Conservation (phyloP, 2,888 invertebrate genomes). For the Oligia fasciuncula region DNA sequence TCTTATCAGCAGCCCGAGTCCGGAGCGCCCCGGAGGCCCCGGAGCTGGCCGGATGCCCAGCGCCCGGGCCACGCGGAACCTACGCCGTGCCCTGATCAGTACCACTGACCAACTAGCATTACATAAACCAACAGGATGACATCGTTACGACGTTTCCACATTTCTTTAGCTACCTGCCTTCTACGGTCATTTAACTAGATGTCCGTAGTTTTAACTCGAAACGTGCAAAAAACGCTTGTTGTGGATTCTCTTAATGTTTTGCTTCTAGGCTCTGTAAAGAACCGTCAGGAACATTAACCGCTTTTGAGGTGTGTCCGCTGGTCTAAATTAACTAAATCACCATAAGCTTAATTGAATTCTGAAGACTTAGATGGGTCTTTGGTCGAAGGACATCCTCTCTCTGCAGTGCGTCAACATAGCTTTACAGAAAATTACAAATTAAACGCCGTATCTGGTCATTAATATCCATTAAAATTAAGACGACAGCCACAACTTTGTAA, state of each 20-base stretch:
- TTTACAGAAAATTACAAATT: not conserved
- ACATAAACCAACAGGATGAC: conserved; percentile 65
- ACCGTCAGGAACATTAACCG: conserved; percentile 40
- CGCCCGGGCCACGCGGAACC: conserved; percentile 57
- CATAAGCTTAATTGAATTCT: conserved; percentile 12
- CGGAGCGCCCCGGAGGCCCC: conserved; percentile 61
- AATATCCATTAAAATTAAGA: conserved; percentile 14
- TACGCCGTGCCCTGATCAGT: conserved; percentile 39
- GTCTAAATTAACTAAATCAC: conserved; percentile 20
- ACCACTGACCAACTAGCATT: conserved; percentile 59
- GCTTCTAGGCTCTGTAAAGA: conserved; percentile 10
- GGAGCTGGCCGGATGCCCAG: conserved; percentile 67
- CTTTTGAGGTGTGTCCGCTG: conserved; percentile 27
- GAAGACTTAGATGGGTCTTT: not conserved
- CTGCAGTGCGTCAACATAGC: not conserved
- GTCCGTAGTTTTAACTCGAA: conserved; percentile 53
- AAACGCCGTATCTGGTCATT: conserved; percentile 6
- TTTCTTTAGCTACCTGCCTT: conserved; percentile 59
- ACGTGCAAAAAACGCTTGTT: conserved; percentile 37
- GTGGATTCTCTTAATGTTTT: conserved; percentile 11
- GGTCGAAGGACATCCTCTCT: not conserved
- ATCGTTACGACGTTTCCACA: conserved; percentile 60
- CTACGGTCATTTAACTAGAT: conserved; percentile 55
- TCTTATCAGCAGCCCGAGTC: conserved; percentile 74
- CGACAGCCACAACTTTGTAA: not conserved